Percentiles rank a stretch among this genome's conserved stretches.
Conservation (phyloP, 2,797 vertebrate species). For the Phrynocephalus vlangalii region DNA sequence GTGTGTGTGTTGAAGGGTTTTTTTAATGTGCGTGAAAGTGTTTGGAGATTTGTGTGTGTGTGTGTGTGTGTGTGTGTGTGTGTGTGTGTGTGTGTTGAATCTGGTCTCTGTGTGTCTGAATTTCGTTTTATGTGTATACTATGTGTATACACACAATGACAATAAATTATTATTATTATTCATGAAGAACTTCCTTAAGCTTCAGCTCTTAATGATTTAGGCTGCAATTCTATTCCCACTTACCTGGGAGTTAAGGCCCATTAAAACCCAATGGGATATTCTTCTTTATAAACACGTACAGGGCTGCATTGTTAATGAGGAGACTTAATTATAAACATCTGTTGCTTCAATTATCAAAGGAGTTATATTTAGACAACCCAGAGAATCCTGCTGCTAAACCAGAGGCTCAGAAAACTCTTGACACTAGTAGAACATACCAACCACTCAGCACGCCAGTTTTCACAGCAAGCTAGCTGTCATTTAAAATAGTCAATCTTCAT, state of each 20-base stretch:
- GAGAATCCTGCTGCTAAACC: conserved; percentile 60
- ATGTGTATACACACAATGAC: no score
- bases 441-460: conserved; percentile 35
- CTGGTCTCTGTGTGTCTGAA: no score
- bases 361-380: conserved; percentile 69
- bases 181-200: no score
- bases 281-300: no score
- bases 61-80: no score
- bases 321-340: conserved; percentile 76
- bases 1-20: no score
- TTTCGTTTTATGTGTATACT: no score
- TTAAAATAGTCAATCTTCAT: conserved; percentile 66
- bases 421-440: conserved; percentile 28
- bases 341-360: conserved; percentile 76
- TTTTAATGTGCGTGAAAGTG: no score
- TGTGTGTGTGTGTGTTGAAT: no score
- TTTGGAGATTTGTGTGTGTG: no score
- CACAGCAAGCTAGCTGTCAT: conserved; percentile 42
- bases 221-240: neutral
- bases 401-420: conserved; percentile 55
- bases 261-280: neutral
- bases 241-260: neutral
- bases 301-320: conserved; percentile 57
- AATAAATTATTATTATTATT: no score
- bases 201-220: conserved; percentile 65